Evolutionary conservation across 1,140 invertebrate genomes (phyloP).

Genomic region (Penaeus vannamei): DNA sequence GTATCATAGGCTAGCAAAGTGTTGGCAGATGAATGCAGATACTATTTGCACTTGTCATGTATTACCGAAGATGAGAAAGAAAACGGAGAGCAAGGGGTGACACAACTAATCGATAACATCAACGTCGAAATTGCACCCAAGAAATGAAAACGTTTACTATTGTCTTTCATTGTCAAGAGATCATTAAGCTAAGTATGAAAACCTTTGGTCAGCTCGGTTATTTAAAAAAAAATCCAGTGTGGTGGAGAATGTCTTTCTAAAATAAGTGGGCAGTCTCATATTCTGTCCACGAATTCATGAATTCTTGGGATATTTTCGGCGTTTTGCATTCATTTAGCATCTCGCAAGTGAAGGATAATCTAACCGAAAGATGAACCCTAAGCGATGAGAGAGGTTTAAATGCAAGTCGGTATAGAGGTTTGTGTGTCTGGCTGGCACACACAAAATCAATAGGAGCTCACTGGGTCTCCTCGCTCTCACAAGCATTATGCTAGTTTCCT

Average conservation of each 20-base stretch:
- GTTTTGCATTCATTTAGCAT: no score
- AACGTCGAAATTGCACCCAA: no score
- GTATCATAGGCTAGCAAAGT: background rate
- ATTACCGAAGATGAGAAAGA: background rate
- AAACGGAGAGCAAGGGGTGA: conserved; percentile 25
- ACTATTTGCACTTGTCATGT: background rate
- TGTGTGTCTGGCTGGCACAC: conserved; percentile 62
- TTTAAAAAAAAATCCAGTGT: no score
- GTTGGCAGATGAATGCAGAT: background rate
- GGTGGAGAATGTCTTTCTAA: no score
- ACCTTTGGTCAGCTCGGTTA: no score
- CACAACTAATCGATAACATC: conserved; percentile 5
- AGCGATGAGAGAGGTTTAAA: conserved; percentile 47
- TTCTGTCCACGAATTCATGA: no score
- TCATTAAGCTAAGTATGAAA: background rate
- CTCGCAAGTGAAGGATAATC: background rate
- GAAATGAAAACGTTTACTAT: background rate
- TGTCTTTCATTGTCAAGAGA: background rate
- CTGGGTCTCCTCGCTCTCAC: conserved; percentile 53
- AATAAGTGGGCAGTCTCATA: no score
- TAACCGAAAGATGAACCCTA: conserved; percentile 43
- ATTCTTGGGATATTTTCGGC: no score
- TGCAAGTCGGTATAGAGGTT: conserved; percentile 59
- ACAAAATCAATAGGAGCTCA: conserved; percentile 65
- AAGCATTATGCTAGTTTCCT: conserved; percentile 31